phyloP scores from a whole-genome alignment of 2,888 invertebrate species.

The Chloromyia formosa region DNA sequence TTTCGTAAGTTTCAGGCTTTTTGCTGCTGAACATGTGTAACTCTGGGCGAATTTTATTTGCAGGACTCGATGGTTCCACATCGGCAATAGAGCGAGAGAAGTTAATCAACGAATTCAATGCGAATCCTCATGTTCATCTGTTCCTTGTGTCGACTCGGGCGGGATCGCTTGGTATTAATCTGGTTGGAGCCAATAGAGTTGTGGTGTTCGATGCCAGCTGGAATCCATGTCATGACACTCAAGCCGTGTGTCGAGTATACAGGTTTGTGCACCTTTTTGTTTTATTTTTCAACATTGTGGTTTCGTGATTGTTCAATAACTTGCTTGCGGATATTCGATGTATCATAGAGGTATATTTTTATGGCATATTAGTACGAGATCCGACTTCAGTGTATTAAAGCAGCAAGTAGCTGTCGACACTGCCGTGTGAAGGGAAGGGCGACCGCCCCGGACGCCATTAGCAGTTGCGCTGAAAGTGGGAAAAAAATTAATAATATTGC shows the following conservation, averaged over 20 bases:
- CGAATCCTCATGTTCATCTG: constrained; percentile 83
- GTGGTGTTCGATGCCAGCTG: constrained; percentile 98
- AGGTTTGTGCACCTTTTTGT: constrained; percentile 57
- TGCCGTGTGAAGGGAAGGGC: no score
- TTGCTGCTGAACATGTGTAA: not conserved
- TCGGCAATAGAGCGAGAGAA: constrained; percentile 94
- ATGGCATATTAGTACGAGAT: no score
- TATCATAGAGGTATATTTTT: no score
- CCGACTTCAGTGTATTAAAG: no score
- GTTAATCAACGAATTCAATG: constrained; percentile 95
- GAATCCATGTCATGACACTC: constrained; percentile 99
- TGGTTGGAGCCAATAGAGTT: constrained; percentile 96
- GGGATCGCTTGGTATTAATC: constrained; percentile 95
- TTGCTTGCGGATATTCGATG: no score
- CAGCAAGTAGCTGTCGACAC: no score
- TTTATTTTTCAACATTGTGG: not conserved
- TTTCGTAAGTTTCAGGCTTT: constrained; percentile 75
- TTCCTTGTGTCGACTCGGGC: constrained; percentile 97
- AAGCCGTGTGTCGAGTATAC: constrained; percentile 96
- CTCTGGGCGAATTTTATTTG: not conserved
- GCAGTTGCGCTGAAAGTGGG: no score
- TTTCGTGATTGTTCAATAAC: no score
- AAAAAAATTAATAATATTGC: no score
- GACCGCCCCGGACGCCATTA: no score
- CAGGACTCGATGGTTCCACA: constrained; percentile 95